Evolutionary conservation across 2,888 invertebrate genomes (phyloP), one percentile per base, ranked within the genome.

Genomic region (Drosophila paramelanica): DNA sequence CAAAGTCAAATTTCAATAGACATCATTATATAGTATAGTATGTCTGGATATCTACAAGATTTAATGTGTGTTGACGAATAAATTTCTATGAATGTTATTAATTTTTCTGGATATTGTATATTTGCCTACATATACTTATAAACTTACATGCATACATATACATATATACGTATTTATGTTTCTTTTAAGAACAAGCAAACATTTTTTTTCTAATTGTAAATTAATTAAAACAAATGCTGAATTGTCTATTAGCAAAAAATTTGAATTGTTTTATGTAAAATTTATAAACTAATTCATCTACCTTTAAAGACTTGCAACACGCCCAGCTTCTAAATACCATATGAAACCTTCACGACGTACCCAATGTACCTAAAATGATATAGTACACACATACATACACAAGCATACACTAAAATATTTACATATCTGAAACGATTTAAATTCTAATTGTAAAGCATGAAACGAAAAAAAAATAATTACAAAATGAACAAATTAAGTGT

Each of bases 341-440:
- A 71, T 42, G 42, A 64, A 84, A 76, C 78, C 84, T 68, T 71
- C 57, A 81, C 71, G 58, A 81, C 67, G 81, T 84, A 87, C 79
- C 87, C 84, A 76, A 84, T 77, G 85, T 82, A 82, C 81, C 81
- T 82, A 59, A 78, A 81, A 65, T 58, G 57, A 71, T 68, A 58
- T 65, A 62, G 55, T 67, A 36, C 62, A 64, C 3, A 58, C 17
- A 64, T 5, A 58, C 14, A 61, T 11, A 65, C 51, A 74, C 57
- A 59, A 47, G 53, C 58, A 56, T 64, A 75, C 39, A 73, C 17
- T 59, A 49, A 60, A 50, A 73, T 41, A 68, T 60, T 49, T 41
- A 58, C 14, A 58, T 45, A 46, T 46, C 57, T 25, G n/a, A 49
- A 66, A 46, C 56, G 49, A 66, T 73, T 71, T 62, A 51, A 77